phyloP scores from a whole-genome alignment of 2,888 invertebrate genomes.

The Atrina japonica region DNA sequence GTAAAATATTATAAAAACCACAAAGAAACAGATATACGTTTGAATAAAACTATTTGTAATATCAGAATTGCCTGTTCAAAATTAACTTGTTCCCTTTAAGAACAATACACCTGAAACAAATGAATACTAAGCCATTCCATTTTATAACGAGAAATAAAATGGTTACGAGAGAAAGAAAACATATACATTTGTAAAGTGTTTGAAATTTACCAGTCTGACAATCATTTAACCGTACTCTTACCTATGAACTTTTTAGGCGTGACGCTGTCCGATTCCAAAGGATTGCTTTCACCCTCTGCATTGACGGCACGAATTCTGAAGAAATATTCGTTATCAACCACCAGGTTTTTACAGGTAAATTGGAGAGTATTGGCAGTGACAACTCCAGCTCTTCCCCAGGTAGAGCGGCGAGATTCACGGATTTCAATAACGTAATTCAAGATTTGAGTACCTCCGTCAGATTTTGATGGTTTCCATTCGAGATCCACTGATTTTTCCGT shows the following conservation, averaged over 20 bases:
- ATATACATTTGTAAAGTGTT: too few species aligned
- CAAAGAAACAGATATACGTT: too few species aligned
- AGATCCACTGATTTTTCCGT: slow-evolving; percentile 96
- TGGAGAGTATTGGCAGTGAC: slow-evolving; percentile 64
- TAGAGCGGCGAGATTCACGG: slow-evolving; percentile 95
- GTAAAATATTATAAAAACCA: too few species aligned
- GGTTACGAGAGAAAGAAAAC: too few species aligned
- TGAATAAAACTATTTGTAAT: too few species aligned
- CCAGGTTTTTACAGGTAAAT: slow-evolving; percentile 92
- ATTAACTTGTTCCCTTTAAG: too few species aligned
- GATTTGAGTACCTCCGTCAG: slow-evolving; percentile 95
- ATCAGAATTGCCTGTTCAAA: too few species aligned
- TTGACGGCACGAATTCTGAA: slow-evolving; percentile 99
- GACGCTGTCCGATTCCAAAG: slow-evolving; percentile 86
- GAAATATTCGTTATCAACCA: slow-evolving; percentile 95
- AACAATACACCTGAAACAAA: too few species aligned
- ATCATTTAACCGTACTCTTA: too few species aligned
- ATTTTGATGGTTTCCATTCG: slow-evolving; percentile 97
- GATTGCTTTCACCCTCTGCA: slow-evolving; percentile 97
- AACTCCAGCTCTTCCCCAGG: slow-evolving; percentile 88
- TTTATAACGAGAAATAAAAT: not conserved
- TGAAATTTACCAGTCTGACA: too few species aligned
- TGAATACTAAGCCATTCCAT: not conserved
- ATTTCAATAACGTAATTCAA: slow-evolving; percentile 91
- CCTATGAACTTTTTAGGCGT: too few species aligned